Evolutionary conservation across 2,113 vertebrate genomes (phyloP).

Genomic region (Rhinichthys klamathensis): DNA sequence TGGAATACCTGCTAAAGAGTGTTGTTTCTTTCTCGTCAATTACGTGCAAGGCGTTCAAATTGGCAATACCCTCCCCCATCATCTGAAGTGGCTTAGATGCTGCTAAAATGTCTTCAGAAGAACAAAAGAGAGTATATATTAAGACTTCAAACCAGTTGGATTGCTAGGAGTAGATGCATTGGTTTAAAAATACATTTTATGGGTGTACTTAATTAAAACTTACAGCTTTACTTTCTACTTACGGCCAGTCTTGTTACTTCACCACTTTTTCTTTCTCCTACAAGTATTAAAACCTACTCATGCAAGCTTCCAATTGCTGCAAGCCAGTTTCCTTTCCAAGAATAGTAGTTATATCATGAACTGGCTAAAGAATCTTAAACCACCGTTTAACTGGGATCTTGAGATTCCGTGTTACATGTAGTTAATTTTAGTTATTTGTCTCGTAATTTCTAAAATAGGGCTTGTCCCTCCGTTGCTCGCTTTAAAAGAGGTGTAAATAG

Average conservation of each 20-base stretch:
- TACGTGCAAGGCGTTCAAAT: constrained; percentile 64
- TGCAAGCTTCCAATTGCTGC: constrained; percentile 56
- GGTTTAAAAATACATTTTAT: constrained; percentile 76
- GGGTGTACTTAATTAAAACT: constrained; percentile 69
- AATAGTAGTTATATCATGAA: constrained; percentile 61
- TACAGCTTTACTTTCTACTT: constrained; percentile 64
- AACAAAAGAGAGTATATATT: constrained; percentile 61
- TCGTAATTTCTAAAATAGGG: constrained; percentile 35
- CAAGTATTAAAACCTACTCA: constrained; percentile 59
- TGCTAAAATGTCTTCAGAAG: constrained; percentile 62
- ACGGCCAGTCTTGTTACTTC: constrained; percentile 38
- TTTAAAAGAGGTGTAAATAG: constrained; percentile 44
- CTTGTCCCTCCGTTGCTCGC: constrained; percentile 22
- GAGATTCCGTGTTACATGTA: constrained; percentile 40
- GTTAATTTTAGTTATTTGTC: constrained; percentile 49
- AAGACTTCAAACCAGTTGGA: constrained; percentile 68
- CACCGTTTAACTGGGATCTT: constrained; percentile 41
- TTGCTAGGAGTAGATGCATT: constrained; percentile 58
- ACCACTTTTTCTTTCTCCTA: constrained; percentile 60
- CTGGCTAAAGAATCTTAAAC: constrained; percentile 49
- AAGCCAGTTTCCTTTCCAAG: constrained; percentile 52
- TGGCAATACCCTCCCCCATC: constrained; percentile 62
- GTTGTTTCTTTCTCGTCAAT: constrained; percentile 51
- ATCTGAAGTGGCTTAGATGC: constrained; percentile 68
- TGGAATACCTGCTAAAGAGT: constrained; percentile 75